Percentiles rank a stretch among this genome's conserved stretches.
phyloP scores from a whole-genome alignment of 2,888 invertebrate genomes.

The Spilarctia lutea region DNA sequence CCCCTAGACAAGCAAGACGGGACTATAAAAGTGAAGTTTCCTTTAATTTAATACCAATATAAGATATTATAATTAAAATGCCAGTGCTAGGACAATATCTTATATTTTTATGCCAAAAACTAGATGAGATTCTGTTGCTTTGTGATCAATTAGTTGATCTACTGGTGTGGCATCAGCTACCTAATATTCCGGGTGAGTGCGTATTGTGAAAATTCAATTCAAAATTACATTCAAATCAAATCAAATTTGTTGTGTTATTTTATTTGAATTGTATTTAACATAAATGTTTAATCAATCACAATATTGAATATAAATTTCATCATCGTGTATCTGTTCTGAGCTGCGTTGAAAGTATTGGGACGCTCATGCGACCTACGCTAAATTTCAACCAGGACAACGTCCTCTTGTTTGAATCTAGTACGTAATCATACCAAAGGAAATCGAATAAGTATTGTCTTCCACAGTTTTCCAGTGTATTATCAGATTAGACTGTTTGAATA shows the following conservation, averaged over 20 bases:
- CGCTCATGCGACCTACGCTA: constrained; percentile 16
- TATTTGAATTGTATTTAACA: background rate
- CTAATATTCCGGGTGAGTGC: background rate
- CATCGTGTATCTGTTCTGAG: constrained; percentile 9
- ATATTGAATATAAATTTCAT: constrained; percentile 6
- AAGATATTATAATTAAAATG: background rate
- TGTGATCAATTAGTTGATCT: background rate
- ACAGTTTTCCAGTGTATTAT: background rate
- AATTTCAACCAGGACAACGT: constrained; percentile 10
- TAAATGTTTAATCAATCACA: background rate
- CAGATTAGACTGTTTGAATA: background rate
- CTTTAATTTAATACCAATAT: background rate
- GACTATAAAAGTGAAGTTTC: background rate
- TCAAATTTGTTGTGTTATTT: too few relatives aligned
- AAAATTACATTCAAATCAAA: background rate
- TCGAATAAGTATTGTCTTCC: constrained; percentile 5
- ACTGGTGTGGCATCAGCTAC: background rate
- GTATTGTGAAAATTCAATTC: background rate
- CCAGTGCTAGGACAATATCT: background rate
- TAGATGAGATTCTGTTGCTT: background rate
- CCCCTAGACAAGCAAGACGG: background rate
- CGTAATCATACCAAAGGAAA: constrained; percentile 6
- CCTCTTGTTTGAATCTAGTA: constrained; percentile 11
- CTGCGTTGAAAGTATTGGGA: constrained; percentile 15
- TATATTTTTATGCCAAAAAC: background rate